Evolutionary conservation across 2,113 vertebrate species (phyloP).

Genomic region (Brevimyrus niger): DNA sequence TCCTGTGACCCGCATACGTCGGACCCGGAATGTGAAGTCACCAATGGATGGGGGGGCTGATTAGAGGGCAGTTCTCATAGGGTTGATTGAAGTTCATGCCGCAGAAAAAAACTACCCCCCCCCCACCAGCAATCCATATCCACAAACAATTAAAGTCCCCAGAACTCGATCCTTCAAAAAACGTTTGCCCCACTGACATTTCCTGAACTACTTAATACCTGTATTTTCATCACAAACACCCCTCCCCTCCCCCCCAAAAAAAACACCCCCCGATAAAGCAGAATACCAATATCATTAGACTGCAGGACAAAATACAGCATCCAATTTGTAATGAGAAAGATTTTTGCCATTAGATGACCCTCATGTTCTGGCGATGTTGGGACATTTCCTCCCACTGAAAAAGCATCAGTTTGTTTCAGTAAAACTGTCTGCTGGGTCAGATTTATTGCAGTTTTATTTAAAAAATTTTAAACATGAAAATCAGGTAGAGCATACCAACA

Average conservation of each 20-base stretch:
- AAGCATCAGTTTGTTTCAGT: not conserved
- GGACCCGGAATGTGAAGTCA: not conserved
- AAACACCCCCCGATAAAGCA: not conserved
- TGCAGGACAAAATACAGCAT: not conserved
- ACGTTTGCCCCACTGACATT: not conserved
- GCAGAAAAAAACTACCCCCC: not conserved
- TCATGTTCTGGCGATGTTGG: not conserved
- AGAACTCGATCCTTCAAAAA: not conserved
- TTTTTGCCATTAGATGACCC: not conserved
- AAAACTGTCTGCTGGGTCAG: not conserved
- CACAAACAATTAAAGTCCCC: not conserved
- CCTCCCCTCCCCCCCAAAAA: not conserved
- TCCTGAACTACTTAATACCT: not conserved
- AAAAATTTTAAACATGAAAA: not conserved
- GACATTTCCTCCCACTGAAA: not conserved
- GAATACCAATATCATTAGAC: not conserved
- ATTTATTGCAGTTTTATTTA: not conserved
- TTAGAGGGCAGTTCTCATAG: not conserved
- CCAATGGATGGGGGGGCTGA: not conserved
- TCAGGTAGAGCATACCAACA: not conserved
- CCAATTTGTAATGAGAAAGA: not conserved
- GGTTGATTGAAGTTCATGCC: not conserved
- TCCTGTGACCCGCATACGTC: not conserved
- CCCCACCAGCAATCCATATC: not conserved
- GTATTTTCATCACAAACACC: not conserved